Evolutionary conservation across 2,888 invertebrate species (phyloP).

Genomic region (Limenitis camilla): DNA sequence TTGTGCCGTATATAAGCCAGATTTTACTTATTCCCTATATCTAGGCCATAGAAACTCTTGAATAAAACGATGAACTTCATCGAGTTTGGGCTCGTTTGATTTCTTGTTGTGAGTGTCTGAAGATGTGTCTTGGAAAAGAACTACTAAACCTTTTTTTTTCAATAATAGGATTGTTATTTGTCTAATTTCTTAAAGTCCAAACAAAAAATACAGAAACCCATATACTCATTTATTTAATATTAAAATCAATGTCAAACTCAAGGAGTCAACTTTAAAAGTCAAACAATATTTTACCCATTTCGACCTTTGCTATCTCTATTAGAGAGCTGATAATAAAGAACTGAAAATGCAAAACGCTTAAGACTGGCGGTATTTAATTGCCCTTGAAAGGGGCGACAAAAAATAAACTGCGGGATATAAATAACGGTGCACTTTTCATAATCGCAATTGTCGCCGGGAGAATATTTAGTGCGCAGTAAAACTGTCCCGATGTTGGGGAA

Average conservation of each 20-base stretch:
- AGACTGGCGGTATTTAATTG: constrained; percentile 73
- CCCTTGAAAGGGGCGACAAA: constrained; percentile 75
- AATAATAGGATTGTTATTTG: too few relatives aligned
- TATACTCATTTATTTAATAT: too few relatives aligned
- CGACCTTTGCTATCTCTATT: constrained; percentile 66
- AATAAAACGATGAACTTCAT: too few relatives aligned
- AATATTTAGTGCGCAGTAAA: constrained; percentile 74
- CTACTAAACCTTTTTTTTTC: too few relatives aligned
- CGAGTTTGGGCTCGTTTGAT: too few relatives aligned
- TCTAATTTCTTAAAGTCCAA: too few relatives aligned
- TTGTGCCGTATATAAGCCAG: too few relatives aligned
- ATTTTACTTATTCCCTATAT: too few relatives aligned
- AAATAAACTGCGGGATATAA: constrained; percentile 69
- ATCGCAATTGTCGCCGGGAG: constrained; percentile 75
- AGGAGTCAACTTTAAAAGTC: neutral
- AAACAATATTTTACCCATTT: constrained; percentile 7
- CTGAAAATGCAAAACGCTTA: constrained; percentile 69
- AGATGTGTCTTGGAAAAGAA: too few relatives aligned
- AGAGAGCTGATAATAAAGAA: constrained; percentile 55
- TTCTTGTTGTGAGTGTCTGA: too few relatives aligned
- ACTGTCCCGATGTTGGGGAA: constrained; percentile 43
- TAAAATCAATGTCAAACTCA: neutral
- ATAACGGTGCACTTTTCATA: constrained; percentile 75
- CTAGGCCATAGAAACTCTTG: too few relatives aligned
- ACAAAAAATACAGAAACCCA: too few relatives aligned